Evolutionary conservation across 2,888 invertebrate species (phyloP).

Genomic region (Sinopyrophorus schimmeli): DNA sequence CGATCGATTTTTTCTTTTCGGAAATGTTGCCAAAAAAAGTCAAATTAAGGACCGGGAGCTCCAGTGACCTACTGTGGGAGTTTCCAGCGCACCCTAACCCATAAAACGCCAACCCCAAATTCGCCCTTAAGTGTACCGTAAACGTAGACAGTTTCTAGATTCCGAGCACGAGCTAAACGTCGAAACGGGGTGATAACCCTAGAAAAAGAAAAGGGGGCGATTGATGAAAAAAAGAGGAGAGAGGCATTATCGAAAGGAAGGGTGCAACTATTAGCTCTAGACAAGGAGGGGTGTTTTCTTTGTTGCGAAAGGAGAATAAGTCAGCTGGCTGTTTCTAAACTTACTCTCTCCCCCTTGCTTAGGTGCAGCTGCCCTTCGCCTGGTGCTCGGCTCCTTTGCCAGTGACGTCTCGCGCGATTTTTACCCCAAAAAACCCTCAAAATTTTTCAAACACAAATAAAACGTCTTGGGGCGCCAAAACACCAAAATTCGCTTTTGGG

Average conservation of each 20-base stretch:
- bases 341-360: constrained; percentile 31
- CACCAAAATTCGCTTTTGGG: background rate
- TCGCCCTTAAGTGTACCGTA: constrained; percentile 38
- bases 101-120: constrained; percentile 34
- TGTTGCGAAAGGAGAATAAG: constrained; percentile 54
- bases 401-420: constrained; percentile 18
- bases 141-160: constrained; percentile 30
- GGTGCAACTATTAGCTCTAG: constrained; percentile 40
- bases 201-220: constrained; percentile 39
- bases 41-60: constrained; percentile 34
- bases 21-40: too few relatives aligned
- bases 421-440: constrained; percentile 5
- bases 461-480: too few relatives aligned
- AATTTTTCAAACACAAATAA: too few relatives aligned
- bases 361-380: constrained; percentile 42
- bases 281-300: constrained; percentile 52
- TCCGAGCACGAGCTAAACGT: constrained; percentile 36
- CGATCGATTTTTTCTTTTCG: too few relatives aligned
- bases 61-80: constrained; percentile 45
- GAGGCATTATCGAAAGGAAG: constrained; percentile 40
- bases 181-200: constrained; percentile 26
- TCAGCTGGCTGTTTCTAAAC: constrained; percentile 52
- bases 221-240: constrained; percentile 40
- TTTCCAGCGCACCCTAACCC: constrained; percentile 35
- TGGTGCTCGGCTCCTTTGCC: constrained; percentile 24